phyloP scores from a whole-genome alignment of 2,113 vertebrate genomes.

The Ginglymostoma cirratum region DNA sequence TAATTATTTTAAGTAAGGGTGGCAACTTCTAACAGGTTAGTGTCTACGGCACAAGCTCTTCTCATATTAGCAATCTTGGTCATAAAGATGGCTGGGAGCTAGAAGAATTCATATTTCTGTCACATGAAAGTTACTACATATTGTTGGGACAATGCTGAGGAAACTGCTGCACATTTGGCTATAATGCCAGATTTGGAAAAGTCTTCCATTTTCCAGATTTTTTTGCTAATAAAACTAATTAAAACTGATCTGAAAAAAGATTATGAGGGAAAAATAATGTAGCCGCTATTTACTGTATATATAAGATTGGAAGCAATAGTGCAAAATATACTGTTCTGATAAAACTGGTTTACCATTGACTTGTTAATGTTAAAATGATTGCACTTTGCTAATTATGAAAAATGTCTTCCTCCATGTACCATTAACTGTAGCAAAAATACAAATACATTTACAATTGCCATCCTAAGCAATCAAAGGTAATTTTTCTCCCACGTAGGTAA shows the following conservation, averaged over 20 bases:
- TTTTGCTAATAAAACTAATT: not conserved
- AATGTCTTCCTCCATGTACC: not conserved
- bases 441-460: not conserved
- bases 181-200: not conserved
- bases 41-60: not conserved
- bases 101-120: not conserved
- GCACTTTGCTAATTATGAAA: not conserved
- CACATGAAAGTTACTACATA: not conserved
- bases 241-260: not conserved
- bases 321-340: not conserved
- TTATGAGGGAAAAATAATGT: not conserved
- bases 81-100: not conserved
- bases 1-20: not conserved
- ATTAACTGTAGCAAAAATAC: not conserved
- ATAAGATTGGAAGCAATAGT: not conserved
- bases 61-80: not conserved
- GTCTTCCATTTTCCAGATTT: not conserved
- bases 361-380: not conserved
- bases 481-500: not conserved
- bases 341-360: not conserved
- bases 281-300: not conserved
- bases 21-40: not conserved
- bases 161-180: not conserved
- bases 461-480: not conserved
- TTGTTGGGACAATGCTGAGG: not conserved